Percentiles rank a stretch among this genome's conserved stretches.
phyloP scores from a whole-genome alignment of 1,140 invertebrate species.

The Drosophila busckii region DNA sequence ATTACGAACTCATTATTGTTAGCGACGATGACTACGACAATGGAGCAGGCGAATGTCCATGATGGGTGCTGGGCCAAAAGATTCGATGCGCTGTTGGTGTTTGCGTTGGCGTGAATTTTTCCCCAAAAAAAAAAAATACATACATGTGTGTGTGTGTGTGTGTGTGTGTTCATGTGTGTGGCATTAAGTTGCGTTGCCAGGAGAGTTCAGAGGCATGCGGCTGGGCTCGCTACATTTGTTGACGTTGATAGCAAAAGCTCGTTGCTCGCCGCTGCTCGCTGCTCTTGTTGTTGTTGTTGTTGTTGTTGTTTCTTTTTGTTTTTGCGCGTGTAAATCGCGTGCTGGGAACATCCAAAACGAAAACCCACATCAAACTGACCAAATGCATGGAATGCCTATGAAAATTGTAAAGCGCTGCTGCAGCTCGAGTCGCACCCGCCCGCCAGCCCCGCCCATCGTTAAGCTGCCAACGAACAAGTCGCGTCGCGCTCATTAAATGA shows the following conservation, averaged over 20 bases:
- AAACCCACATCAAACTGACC: constrained; percentile 77
- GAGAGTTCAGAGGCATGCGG: background rate
- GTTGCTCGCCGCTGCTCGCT: constrained; percentile 8
- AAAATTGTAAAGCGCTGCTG: constrained; percentile 62
- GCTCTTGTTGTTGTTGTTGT: background rate
- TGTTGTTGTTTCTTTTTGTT: constrained; percentile 19
- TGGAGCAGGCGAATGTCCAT: constrained; percentile 11
- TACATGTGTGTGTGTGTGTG: constrained; percentile 20
- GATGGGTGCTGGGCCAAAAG: background rate
- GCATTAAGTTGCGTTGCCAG: background rate
- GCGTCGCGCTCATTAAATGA: constrained; percentile 66
- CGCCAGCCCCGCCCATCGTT: background rate
- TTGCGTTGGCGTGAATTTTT: constrained; percentile 50
- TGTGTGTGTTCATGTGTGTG: background rate
- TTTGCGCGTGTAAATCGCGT: constrained; percentile 35
- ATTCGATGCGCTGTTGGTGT: background rate
- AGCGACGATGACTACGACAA: constrained; percentile 63
- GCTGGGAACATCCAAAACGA: constrained; percentile 50
- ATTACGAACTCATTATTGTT: constrained; percentile 76
- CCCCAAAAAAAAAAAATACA: constrained; percentile 66
- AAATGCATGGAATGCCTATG: constrained; percentile 76
- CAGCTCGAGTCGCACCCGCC: background rate
- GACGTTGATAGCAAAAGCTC: constrained; percentile 54
- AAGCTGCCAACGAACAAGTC: background rate
- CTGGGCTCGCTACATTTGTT: constrained; percentile 59